Conservation (phyloP, 2,797 vertebrate species). For the Mus spretus region DNA sequence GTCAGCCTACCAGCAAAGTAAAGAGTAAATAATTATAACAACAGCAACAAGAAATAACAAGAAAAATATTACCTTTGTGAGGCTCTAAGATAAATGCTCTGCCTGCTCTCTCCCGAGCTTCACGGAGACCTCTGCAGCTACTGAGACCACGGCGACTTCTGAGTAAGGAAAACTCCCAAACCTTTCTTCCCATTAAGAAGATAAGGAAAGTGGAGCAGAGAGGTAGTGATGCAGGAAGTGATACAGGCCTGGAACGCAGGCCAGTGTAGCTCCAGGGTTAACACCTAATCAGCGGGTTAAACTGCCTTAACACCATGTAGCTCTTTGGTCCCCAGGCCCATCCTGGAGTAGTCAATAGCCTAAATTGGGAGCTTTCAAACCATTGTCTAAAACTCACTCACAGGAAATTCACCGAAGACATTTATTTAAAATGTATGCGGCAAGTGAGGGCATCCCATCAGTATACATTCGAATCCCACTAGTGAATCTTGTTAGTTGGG, state of each 20-base stretch:
- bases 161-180: neutral
- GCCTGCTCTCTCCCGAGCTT: neutral
- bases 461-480: neutral
- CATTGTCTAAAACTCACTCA: neutral
- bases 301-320: conserved; percentile 5
- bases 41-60: conserved; percentile 15
- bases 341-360: neutral
- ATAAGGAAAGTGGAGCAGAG: neutral
- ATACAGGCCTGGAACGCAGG: neutral
- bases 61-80: neutral
- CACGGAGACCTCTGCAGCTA: neutral
- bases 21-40: conserved; percentile 29
- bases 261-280: conserved; percentile 8
- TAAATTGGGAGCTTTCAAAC: neutral
- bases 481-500: neutral
- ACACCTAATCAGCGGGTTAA: neutral
- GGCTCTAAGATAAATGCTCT: neutral
- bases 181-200: neutral
- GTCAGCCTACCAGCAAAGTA: neutral
- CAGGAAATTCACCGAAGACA: neutral
- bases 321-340: neutral
- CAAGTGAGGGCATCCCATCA: neutral
- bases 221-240: neutral
- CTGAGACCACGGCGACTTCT: neutral
- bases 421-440: neutral